A percentile compares a stretch with the other conserved stretches of the same genome.
phyloP scores from a whole-genome alignment of 2,113 vertebrate species.

The Megalops atlanticus region DNA sequence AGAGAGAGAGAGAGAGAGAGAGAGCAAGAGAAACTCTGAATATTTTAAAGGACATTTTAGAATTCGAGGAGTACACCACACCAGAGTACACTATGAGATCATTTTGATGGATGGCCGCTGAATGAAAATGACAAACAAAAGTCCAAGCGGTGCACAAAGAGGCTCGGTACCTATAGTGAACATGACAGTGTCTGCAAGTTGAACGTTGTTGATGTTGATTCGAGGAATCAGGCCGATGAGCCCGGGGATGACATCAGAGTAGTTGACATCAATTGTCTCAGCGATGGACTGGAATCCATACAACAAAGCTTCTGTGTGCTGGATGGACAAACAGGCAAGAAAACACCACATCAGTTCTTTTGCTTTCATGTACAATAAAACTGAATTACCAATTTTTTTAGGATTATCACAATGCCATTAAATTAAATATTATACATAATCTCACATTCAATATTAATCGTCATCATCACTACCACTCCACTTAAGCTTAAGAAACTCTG shows the following conservation, averaged over 20 bases:
- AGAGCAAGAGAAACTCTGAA: slow-evolving; percentile 46
- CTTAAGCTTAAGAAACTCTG: background rate
- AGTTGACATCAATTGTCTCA: slow-evolving; percentile 97
- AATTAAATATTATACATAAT: background rate
- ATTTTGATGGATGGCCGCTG: background rate
- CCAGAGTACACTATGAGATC: too few relatives aligned
- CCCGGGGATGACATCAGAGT: slow-evolving; percentile 95
- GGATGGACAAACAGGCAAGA: slow-evolving; percentile 34
- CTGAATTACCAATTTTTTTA: background rate
- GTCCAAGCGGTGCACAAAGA: rapidly evolving
- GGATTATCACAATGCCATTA: background rate
- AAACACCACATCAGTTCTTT: background rate
- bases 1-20: slow-evolving; percentile 53
- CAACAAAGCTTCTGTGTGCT: slow-evolving; percentile 96
- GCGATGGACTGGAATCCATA: slow-evolving; percentile 98
- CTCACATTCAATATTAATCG: background rate
- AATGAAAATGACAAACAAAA: background rate
- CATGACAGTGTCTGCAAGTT: slow-evolving; percentile 97
- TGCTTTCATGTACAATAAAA: background rate
- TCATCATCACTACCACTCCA: background rate
- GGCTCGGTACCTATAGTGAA: slow-evolving; percentile 90
- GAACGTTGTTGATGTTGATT: slow-evolving; percentile 97
- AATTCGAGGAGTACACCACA: background rate
- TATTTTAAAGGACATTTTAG: too few relatives aligned
- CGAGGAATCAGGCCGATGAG: slow-evolving; percentile 96